Conservation (phyloP, 2,113 vertebrate species). For the Podarcis muralis region DNA sequence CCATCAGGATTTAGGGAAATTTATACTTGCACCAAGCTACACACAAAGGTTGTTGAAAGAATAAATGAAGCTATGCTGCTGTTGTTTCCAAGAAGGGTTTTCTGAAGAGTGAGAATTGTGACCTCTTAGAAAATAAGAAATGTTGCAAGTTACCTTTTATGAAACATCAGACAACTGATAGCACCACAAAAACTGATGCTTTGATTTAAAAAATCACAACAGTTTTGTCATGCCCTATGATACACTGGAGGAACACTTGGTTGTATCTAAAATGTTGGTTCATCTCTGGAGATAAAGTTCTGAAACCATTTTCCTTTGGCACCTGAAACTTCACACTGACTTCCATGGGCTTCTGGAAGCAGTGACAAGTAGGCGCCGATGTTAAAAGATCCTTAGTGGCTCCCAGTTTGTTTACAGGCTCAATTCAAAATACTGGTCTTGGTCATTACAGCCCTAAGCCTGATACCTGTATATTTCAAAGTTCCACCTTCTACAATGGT, state of each 20-base stretch:
- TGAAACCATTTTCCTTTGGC: not conserved
- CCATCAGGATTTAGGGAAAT: not conserved
- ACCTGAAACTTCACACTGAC: conserved; percentile 15
- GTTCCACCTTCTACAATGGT: not conserved
- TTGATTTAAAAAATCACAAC: not conserved
- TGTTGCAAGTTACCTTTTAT: not conserved
- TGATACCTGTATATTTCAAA: not conserved
- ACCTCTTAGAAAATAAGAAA: not conserved
- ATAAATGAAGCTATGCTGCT: not conserved
- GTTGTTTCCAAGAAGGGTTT: not conserved
- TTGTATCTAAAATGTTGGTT: not conserved
- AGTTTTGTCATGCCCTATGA: too few relatives aligned
- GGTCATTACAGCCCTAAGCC: not conserved
- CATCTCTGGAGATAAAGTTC: not conserved
- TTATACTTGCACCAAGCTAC: not conserved
- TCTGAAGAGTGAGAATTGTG: not conserved
- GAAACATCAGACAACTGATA: not conserved
- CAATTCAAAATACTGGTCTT: not conserved
- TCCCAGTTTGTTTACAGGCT: not conserved
- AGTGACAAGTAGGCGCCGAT: not conserved
- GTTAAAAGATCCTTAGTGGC: not conserved
- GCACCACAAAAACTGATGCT: not conserved
- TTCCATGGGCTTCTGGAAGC: not conserved
- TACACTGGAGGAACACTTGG: not conserved
- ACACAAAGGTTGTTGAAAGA: not conserved